phyloP scores from a whole-genome alignment of 2,888 invertebrate species.

The Alloplasta piceator region DNA sequence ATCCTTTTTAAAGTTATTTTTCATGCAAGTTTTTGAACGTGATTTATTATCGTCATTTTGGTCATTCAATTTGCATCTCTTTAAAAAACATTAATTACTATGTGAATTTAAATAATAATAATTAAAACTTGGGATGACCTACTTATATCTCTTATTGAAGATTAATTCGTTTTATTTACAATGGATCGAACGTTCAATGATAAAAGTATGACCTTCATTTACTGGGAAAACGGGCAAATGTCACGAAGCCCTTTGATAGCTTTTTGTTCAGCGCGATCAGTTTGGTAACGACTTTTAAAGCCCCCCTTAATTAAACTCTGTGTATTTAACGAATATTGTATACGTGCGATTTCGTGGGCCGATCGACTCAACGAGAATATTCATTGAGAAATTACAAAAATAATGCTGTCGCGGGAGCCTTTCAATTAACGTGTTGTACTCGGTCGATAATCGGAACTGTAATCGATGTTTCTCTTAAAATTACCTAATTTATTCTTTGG shows the following conservation, averaged over 20 bases:
- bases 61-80: not conserved
- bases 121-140: not conserved
- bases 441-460: not conserved
- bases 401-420: not conserved
- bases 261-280: not conserved
- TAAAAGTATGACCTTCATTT: not conserved
- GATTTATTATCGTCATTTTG: not conserved
- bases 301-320: conserved; percentile 21
- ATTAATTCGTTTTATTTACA: conserved; percentile 19
- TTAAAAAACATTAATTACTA: not conserved
- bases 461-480: not conserved
- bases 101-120: not conserved
- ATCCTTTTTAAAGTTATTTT: not conserved
- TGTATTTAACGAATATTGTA: not conserved
- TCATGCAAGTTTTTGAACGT: not conserved
- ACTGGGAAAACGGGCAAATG: conserved; percentile 2
- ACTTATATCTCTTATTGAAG: not conserved
- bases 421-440: not conserved
- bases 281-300: not conserved
- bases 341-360: conserved; percentile 30
- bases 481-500: no score
- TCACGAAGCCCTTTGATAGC: conserved; percentile 5
- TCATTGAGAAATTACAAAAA: no score
- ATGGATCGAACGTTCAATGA: conserved; percentile 2
- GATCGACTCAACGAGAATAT: conserved; percentile 5